Evolutionary conservation across 2,888 invertebrate genomes (phyloP).

Genomic region (Neoscelio sp.): DNA sequence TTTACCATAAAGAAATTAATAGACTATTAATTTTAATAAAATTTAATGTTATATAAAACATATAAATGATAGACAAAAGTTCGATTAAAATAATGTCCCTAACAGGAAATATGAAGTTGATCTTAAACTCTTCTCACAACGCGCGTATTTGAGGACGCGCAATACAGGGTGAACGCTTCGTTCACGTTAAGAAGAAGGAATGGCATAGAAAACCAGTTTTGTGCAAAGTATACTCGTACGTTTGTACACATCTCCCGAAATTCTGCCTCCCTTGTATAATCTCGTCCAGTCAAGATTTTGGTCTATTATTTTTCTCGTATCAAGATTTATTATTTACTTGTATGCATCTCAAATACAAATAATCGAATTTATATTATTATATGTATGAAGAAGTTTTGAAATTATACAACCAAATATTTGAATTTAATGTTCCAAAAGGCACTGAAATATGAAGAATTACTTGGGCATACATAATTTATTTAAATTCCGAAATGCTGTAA

Average conservation of each 20-base stretch:
- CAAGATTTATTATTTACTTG: conserved; percentile 63
- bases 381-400: no score
- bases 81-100: conserved; percentile 43
- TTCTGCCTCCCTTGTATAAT: conserved; percentile 68
- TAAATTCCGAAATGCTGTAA: no score
- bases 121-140: conserved; percentile 61
- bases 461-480: no score
- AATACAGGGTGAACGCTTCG: conserved; percentile 68
- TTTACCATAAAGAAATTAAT: no score
- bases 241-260: conserved; percentile 66
- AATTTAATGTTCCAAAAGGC: conserved; percentile 17
- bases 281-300: conserved; percentile 70
- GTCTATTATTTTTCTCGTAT: conserved; percentile 74
- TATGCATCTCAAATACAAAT: conserved; percentile 32
- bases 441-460: no score
- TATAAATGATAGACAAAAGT: no score
- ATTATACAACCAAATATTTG: conserved; percentile 13
- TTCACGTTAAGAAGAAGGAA: conserved; percentile 68
- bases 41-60: no score
- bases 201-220: conserved; percentile 77
- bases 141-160: conserved; percentile 64
- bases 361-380: conserved; percentile 12
- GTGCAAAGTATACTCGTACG: conserved; percentile 69
- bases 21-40: no score
- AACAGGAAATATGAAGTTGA: conserved; percentile 46